Percentiles rank a stretch among this genome's conserved stretches.
phyloP scores from a whole-genome alignment of 2,797 vertebrate species.

The Scomberomorus guttatus region DNA sequence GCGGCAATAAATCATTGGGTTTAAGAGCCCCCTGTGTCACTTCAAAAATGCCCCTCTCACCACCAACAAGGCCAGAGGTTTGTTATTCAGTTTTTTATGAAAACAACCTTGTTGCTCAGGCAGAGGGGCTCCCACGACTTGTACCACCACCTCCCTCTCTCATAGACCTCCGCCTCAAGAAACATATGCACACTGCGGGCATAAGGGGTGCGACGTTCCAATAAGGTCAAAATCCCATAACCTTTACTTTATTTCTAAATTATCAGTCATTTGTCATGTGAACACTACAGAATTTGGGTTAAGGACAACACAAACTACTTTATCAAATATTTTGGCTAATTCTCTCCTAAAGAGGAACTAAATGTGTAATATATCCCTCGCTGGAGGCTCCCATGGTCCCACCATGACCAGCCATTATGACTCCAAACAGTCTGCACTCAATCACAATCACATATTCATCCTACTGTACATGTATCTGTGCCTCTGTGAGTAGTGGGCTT shows the following conservation, averaged over 20 bases:
- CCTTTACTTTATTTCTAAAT: conserved; percentile 45
- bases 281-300: conserved; percentile 16
- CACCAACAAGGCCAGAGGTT: conserved; percentile 64
- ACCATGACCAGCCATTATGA: conserved; percentile 26
- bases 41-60: conserved; percentile 63
- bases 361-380: conserved; percentile 8
- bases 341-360: conserved; percentile 26
- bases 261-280: conserved; percentile 33
- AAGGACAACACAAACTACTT: conserved; percentile 8
- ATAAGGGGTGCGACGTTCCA: conserved; percentile 39
- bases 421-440: conserved; percentile 40
- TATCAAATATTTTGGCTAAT: conserved; percentile 35
- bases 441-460: conserved; percentile 39
- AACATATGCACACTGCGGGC: conserved; percentile 43
- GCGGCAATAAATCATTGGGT: conserved; percentile 64
- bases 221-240: conserved; percentile 59
- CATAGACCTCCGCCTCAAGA: conserved; percentile 41
- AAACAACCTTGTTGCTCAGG: conserved; percentile 55
- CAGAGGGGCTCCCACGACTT: conserved; percentile 50
- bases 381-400: conserved; percentile 27
- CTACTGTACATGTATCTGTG: conserved; percentile 50
- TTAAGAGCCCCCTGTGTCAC: conserved; percentile 68
- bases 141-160: conserved; percentile 39
- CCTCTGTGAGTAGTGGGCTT: conserved; percentile 42
- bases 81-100: conserved; percentile 76